These are phyloP conservation scores for Passerina amoena DNA, from an alignment of 2,113 vertebrate species.

Conservation along the genomic window DNA sequence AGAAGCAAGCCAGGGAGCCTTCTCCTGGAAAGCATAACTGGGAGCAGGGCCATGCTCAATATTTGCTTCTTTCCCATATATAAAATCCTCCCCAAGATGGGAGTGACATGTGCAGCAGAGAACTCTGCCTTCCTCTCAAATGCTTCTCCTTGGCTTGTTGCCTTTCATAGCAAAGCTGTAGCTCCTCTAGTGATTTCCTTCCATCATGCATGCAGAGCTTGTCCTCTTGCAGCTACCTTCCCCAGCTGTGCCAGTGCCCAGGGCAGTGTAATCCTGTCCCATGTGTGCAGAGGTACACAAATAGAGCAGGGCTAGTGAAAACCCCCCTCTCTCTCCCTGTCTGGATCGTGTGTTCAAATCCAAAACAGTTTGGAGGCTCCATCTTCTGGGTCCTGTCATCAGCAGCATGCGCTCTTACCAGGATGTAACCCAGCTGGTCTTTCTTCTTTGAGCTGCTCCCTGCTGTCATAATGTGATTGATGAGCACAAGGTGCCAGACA, in stretches of 20 bases:
- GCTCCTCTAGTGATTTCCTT: neutral
- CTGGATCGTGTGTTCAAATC: neutral
- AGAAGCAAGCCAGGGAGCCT: neutral
- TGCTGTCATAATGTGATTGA: fast-evolving
- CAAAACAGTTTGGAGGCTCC: neutral
- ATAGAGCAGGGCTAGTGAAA: neutral
- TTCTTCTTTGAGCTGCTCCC: neutral
- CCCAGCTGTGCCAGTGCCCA: neutral
- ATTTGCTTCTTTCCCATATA: neutral
- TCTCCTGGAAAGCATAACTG: neutral
- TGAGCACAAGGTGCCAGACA: neutral
- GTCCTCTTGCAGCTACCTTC: neutral
- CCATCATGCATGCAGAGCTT: neutral
- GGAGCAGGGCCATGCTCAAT: neutral
- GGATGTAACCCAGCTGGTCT: neutral
- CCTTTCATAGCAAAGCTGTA: neutral
- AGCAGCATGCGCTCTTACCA: neutral
- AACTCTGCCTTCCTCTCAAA: neutral
- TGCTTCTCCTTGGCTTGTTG: neutral
- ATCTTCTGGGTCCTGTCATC: neutral
- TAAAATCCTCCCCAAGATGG: neutral
- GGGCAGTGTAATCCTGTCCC: neutral
- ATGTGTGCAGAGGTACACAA: neutral
- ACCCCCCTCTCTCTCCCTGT: neutral
- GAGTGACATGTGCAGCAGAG: neutral